These are phyloP conservation scores for Nibea coibor DNA, from an alignment of 2,113 vertebrate species.

Conservation along the genomic window DNA sequence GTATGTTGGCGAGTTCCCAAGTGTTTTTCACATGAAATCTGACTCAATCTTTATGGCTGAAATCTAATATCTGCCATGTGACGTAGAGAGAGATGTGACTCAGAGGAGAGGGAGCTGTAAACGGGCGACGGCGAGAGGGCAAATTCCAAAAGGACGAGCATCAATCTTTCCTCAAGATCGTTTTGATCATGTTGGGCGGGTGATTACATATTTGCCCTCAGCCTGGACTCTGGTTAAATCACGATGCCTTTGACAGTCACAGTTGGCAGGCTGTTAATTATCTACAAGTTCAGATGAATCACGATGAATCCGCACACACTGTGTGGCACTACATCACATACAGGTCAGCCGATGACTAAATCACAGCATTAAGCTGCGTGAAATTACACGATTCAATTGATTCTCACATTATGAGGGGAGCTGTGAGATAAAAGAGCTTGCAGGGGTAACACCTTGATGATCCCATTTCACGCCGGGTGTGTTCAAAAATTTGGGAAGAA, in stretches of 20 bases:
- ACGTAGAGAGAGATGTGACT: background rate
- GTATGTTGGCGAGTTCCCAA: background rate
- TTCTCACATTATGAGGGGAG: constrained; percentile 40
- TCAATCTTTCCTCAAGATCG: background rate
- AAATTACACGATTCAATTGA: constrained; percentile 34
- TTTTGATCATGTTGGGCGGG: background rate
- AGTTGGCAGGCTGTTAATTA: constrained; percentile 4
- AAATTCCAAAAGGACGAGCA: background rate
- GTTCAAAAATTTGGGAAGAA: background rate
- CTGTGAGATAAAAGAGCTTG: constrained; percentile 46
- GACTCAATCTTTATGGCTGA: background rate
- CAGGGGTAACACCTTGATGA: constrained; percentile 15
- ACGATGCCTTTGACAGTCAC: background rate
- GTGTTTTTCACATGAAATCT: background rate
- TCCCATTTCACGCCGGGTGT: constrained; percentile 6
- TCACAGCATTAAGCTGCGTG: constrained; percentile 2
- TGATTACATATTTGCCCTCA: background rate
- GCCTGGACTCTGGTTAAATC: background rate
- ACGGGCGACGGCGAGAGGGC: background rate
- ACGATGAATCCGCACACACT: background rate
- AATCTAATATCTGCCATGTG: background rate
- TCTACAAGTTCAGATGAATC: constrained; percentile 19
- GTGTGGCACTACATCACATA: background rate
- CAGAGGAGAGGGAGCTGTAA: background rate
- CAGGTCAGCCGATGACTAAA: constrained; percentile 32